Conservation (phyloP, 2,888 invertebrate genomes). For the Blastobasis adustella region DNA sequence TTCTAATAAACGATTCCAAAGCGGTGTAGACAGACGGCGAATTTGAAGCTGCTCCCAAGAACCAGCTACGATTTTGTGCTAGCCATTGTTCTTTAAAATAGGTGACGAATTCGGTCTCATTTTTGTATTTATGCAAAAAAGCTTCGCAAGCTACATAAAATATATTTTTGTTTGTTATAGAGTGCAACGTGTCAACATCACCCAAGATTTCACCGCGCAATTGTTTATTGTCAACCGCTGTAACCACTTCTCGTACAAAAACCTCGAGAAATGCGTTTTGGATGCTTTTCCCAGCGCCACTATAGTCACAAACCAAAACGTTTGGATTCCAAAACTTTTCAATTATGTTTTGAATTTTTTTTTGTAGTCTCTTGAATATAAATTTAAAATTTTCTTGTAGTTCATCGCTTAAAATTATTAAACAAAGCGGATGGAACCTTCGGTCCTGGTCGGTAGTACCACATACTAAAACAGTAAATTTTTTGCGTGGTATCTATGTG, state of each 20-base stretch:
- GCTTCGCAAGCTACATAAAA: slow-evolving; percentile 1
- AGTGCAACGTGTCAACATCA: slow-evolving; percentile 1
- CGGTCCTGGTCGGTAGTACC: slow-evolving; percentile 7
- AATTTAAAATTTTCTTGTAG: slow-evolving; percentile 5
- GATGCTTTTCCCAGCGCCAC: slow-evolving; percentile 5
- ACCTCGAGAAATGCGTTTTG: slow-evolving; percentile 8
- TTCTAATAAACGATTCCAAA: slow-evolving; percentile 12
- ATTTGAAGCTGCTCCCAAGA: slow-evolving; percentile 2
- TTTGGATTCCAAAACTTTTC: slow-evolving; percentile 3
- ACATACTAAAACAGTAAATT: slow-evolving; percentile 4
- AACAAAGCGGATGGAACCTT: slow-evolving; percentile 5
- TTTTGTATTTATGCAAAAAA: slow-evolving; percentile 1
- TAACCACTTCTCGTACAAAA: slow-evolving; percentile 2
- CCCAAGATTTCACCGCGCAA: background rate
- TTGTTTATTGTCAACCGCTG: background rate
- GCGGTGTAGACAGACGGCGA: slow-evolving; percentile 5
- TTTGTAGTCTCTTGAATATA: slow-evolving; percentile 1
- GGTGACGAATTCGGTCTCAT: background rate
- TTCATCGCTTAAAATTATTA: background rate
- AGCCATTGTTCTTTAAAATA: slow-evolving; percentile 6
- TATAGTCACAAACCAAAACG: slow-evolving; percentile 5
- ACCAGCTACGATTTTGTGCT: slow-evolving; percentile 4
- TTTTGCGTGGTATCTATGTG: slow-evolving; percentile 7
- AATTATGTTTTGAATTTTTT: background rate
- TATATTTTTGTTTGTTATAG: background rate